Base-by-base conservation (phyloP, 2,888 invertebrate species). In the Perdita meconis region DNA sequence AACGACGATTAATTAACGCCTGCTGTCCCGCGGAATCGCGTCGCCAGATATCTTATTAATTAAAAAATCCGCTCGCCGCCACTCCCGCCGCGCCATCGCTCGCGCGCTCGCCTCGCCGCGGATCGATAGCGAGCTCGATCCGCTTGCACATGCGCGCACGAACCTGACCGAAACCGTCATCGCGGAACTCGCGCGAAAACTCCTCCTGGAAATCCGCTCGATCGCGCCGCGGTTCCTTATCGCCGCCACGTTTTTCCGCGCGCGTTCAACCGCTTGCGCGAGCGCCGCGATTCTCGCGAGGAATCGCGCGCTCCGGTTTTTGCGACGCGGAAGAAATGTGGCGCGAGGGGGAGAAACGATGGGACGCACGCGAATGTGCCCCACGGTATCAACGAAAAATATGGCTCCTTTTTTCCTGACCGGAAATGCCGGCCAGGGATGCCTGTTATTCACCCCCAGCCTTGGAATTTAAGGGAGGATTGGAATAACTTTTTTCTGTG, bases 81-180 rank as follows among this genome's bases (percentile, higher is more conserved):
- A 40, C 47, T 67, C 30, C 53, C 57, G 10, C 36, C n/a, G 16
- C 10, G 13, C 10, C 26, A 2, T 42, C 26, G 34, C 51, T 60
- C 59, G 40, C 42, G 64, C 60, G 44, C 50, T 65, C 44, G n/a
- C 47, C 36, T 36, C 44, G 51, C 61, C 38, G 24, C 70, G 56
- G 70, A 79, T 82, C 85, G 84, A 80, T 83, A 84, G 80, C 83
- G 84, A 85, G 83, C 82, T 83, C 85, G 85, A 85, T 85, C 85
- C 72, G 61, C 73, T 85, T 73, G 85, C 83, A 79, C 86, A 85
- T 84, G 84, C 85, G 85, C 85, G 79, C 56, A n/a, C 75, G 72
- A 80, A 76, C 73, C 67, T 81, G 78, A n/a, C n/a, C 73, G 69
- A 73, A 83, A 85, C 76, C 76, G 66, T 83, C 77, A n/a, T n/a